Evolutionary conservation across 2,797 vertebrate genomes (phyloP), one percentile per base, ranked within the genome.

Genomic region (Argyrosomus regius): DNA sequence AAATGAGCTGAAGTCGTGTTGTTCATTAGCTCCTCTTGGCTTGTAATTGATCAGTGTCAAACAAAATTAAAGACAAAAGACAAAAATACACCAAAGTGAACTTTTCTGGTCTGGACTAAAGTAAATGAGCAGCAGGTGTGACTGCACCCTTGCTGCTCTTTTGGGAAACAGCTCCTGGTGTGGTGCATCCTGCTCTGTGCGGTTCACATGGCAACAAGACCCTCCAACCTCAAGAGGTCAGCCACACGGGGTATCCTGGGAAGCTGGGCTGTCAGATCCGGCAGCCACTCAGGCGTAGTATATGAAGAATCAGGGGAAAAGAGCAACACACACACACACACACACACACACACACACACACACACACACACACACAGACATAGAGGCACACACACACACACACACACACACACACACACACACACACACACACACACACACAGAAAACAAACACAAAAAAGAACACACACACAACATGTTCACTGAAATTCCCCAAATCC

Each of bases 141-240:
- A 79, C 28, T 49, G 46, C 39, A 69, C 50, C 78, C 60, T 68
- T 1, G 4, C 68, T 58, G 79, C 72, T 56, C 63, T 16, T 83
- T 66, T 82, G 66, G 2, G 43, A 66, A 57, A 43, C 9, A 6
- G 64, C 75, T 57, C 85, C 68, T 54, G 60, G 72, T 75, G 75
- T 71, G 49, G 17, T 6, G 83, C 76, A 54, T 69, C 83, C 57
- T 49, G 26, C 83, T 92, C 82, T 59, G 90, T 75, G 90, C 79
- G 11, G 86, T 93, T 96, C 84, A 83, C 93, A 88, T 91, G 90
- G 91, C 91, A 96, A 92, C 86, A 74, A 88, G 82, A 79, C 86
- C 88, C 90, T 91, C 83, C 77, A 91, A 77, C 88, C 83, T 91
- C 83, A 77, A 87, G 89, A 88, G 77, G 75, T 75, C 90, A 50